Percentiles rank a stretch among this genome's conserved stretches.
These are phyloP conservation scores for Cairina moschata DNA, from an alignment of 2,113 vertebrate species.

Conservation along the genomic window DNA sequence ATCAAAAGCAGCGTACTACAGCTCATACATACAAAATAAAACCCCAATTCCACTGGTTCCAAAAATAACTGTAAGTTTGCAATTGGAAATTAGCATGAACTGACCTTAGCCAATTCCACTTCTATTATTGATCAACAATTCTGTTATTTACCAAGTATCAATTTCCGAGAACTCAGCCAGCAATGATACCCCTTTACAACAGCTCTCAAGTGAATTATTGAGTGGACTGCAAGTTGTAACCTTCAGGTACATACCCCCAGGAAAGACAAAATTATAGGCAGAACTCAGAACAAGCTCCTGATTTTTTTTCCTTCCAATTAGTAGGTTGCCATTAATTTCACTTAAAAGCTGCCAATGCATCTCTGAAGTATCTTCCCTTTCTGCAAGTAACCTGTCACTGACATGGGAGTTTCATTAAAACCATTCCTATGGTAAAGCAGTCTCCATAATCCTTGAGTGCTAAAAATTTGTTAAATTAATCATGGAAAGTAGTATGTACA, in stretches of 20 bases:
- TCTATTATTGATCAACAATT: neutral
- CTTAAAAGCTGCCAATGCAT: neutral
- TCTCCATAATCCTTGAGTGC: fast-evolving
- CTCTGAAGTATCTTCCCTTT: neutral
- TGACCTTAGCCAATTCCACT: neutral
- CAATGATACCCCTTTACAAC: too few species aligned
- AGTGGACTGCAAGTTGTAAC: fast-evolving
- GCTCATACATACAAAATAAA: fast-evolving
- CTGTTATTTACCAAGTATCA: too few species aligned
- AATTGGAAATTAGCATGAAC: neutral
- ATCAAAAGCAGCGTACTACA: neutral
- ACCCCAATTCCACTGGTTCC: too few species aligned
- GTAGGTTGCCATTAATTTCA: too few species aligned
- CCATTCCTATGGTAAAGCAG: neutral
- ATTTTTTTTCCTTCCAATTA: neutral
- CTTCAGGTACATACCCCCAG: neutral
- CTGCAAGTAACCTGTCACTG: fast-evolving
- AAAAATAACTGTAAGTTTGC: neutral
- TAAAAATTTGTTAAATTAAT: neutral
- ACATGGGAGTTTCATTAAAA: fast-evolving
- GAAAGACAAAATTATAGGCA: neutral
- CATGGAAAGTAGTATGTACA: too few species aligned
- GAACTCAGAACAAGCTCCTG: fast-evolving
- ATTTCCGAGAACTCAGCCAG: neutral
- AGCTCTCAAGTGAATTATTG: neutral